Percentiles rank a stretch among this genome's conserved stretches.
These are phyloP conservation scores for Sphaeramia orbicularis DNA, from an alignment of 2,797 vertebrate genomes.

Conservation along the genomic window DNA sequence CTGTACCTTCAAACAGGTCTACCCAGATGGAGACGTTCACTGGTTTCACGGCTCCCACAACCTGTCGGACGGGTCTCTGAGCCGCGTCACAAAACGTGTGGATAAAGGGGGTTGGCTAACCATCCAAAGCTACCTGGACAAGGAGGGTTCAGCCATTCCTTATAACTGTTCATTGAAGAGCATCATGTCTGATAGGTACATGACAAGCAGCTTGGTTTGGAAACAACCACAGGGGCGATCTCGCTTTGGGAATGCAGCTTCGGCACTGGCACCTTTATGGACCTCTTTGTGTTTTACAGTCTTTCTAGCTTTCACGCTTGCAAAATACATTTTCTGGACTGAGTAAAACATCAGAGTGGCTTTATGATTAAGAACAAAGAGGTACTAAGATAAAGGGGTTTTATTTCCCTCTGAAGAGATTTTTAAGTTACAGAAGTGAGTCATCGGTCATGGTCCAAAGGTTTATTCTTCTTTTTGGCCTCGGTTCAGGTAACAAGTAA, in stretches of 20 bases:
- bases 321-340: constrained; percentile 13
- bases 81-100: constrained; percentile 9
- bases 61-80: constrained; percentile 21
- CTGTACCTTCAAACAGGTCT: constrained; percentile 70
- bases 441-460: constrained; percentile 8
- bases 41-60: constrained; percentile 61
- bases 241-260: background rate
- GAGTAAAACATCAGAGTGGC: background rate
- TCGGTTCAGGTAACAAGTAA: constrained; percentile 16
- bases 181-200: constrained; percentile 42
- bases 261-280: background rate
- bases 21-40: constrained; percentile 70
- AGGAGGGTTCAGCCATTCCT: background rate
- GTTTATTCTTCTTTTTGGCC: constrained; percentile 1
- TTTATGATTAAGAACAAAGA: constrained; percentile 19
- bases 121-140: constrained; percentile 41
- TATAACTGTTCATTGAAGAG: constrained; percentile 73
- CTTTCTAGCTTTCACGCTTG: constrained; percentile 28
- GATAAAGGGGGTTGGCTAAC: constrained; percentile 48
- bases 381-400: constrained; percentile 31
- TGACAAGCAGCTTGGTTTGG: constrained; percentile 31
- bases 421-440: background rate
- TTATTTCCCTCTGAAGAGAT: background rate
- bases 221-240: too few species aligned
- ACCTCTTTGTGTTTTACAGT: constrained; percentile 28